A percentile compares a stretch with the other conserved stretches of the same genome.
phyloP scores from a whole-genome alignment of 2,797 vertebrate species.

The Tinamus major region DNA sequence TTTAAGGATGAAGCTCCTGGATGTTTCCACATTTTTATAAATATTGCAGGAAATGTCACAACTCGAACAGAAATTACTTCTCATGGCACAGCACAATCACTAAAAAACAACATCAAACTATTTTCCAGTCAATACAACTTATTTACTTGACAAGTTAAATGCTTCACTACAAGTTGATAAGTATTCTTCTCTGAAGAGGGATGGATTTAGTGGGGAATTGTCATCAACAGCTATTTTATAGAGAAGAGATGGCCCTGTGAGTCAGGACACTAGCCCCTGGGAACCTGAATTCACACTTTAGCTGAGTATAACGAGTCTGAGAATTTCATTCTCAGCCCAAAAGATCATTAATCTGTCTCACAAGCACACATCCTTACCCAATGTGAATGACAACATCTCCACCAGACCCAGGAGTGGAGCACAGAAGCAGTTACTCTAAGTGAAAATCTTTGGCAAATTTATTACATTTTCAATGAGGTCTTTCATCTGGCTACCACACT shows the following conservation, averaged over 20 bases:
- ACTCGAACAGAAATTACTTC: slow-evolving; percentile 32
- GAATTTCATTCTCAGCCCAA: background rate
- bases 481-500: background rate
- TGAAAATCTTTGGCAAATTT: background rate
- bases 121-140: slow-evolving; percentile 26
- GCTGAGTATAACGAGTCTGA: background rate
- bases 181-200: slow-evolving; percentile 13
- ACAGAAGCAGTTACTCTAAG: background rate
- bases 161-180: slow-evolving; percentile 36
- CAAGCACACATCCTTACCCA: background rate
- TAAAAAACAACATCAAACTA: background rate
- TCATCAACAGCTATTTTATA: slow-evolving; percentile 9
- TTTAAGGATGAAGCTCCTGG: background rate
- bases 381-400: background rate
- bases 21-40: background rate
- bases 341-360: background rate
- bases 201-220: slow-evolving; percentile 13
- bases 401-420: background rate
- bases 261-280: background rate
- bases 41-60: background rate
- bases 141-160: slow-evolving; percentile 46
- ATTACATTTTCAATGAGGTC: background rate
- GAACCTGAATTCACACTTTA: background rate
- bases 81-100: slow-evolving; percentile 3
- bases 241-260: background rate